Evolutionary conservation across 2,113 vertebrate genomes (phyloP), one percentile per base, ranked within the genome.

Genomic region (Lepisosteus osseus): DNA sequence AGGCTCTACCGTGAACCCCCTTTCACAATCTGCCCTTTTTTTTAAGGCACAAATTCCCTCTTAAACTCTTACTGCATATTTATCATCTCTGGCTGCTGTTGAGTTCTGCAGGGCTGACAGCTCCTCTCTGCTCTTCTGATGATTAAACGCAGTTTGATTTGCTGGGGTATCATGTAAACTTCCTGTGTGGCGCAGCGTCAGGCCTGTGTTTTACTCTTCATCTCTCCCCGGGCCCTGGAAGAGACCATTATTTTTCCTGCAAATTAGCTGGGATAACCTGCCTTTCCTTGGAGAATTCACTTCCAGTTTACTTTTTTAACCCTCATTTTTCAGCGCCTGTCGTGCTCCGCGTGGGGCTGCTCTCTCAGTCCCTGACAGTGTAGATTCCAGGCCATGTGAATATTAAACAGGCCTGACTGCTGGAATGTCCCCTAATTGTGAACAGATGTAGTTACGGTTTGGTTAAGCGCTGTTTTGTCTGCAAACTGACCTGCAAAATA

Each of bases 401-500:
- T 91, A 90, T 90, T 90, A 88, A 91, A 85, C 85, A 89, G 84
- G 77, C 74, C 76, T 75, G 86, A 86, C 85, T 86, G 78, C 79
- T 79, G 86, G 87, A 90, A 90, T 88, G 86, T 84, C 47, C 0
- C 76, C 79, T 77, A 86, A 92, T 91, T 89, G 84, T 82, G 87
- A 86, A 84, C 91, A 93, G 90, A 93, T 93, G 91, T 86, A 83
- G 79, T 81, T 81, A 80, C 72, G 83, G 80, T 84, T 86, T 74
- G 79, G 79, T 86, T 74, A 81, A 82, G 81, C 85, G 79, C 79
- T 89, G 88, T 89, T 90, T 89, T 85, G 86, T 92, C 87, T 89
- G 80, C 75, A 86, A 82, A 79, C 76, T 69, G 77, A 86, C 85
- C 85, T 87, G 87, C 87, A 86, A 89, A 87, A 86, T 80, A 85